A percentile compares a stretch with the other conserved stretches of the same genome.
Conservation (phyloP, 1,140 invertebrate genomes). For the Drosophila arawakana region DNA sequence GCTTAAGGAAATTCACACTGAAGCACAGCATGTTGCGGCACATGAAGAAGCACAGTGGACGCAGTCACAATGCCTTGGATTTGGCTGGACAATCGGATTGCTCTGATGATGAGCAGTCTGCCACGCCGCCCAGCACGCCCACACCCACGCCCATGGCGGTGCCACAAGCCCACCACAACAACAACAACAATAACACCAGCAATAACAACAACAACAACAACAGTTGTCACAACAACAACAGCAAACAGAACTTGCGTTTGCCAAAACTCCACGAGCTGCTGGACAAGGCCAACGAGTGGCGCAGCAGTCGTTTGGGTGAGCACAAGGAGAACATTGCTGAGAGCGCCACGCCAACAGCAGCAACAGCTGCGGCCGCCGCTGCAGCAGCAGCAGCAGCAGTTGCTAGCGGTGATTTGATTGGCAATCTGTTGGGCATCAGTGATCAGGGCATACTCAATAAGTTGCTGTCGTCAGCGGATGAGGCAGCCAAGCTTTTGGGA, state of each 20-base stretch:
- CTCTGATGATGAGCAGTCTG: conserved; percentile 85
- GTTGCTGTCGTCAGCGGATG: conserved; percentile 93
- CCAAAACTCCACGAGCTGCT: conserved; percentile 75
- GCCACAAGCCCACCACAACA: conserved; percentile 50
- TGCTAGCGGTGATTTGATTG: conserved; percentile 90
- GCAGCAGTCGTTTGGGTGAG: conserved; percentile 84
- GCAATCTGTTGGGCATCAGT: conserved; percentile 94
- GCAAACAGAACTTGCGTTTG: conserved; percentile 47
- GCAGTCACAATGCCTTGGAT: conserved; percentile 75
- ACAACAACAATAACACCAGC: conserved; percentile 48
- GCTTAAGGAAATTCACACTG: conserved; percentile 93
- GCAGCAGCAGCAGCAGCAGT: conserved; percentile 83
- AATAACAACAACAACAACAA: conserved; percentile 49
- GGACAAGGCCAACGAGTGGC: conserved; percentile 77
- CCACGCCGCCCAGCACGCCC: conserved; percentile 60
- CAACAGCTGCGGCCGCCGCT: conserved; percentile 83
- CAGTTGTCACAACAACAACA: conserved; percentile 55
- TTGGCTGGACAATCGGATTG: conserved; percentile 70
- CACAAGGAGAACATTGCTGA: conserved; percentile 85
- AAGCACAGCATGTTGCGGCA: conserved; percentile 97
- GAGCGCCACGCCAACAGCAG: conserved; percentile 78
- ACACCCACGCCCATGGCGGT: conserved; percentile 40
- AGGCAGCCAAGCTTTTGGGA: conserved; percentile 94
- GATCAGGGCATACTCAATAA: conserved; percentile 95
- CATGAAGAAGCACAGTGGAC: conserved; percentile 91